phyloP scores from a whole-genome alignment of 2,888 invertebrate genomes.

The Eupithecia pulchellata region DNA sequence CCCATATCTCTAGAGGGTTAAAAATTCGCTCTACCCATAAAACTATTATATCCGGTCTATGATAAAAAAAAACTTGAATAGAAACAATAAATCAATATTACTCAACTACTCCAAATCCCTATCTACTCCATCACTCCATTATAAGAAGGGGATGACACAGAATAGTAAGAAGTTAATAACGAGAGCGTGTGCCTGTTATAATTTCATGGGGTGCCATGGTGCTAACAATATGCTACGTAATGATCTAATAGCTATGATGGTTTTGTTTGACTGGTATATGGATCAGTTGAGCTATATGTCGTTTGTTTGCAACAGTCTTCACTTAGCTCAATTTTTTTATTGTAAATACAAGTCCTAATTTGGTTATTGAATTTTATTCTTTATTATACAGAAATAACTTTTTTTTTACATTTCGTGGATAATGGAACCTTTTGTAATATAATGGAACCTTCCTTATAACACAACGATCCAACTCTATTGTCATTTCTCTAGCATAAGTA shows the following conservation, averaged over 20 bases:
- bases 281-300: too few relatives aligned
- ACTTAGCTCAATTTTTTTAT: too few relatives aligned
- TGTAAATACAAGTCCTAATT: too few relatives aligned
- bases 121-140: neutral
- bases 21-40: neutral
- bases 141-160: slow-evolving; percentile 14
- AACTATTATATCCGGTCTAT: neutral
- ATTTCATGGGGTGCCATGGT: slow-evolving; percentile 26
- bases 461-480: neutral
- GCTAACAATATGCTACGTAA: slow-evolving; percentile 48
- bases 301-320: too few relatives aligned
- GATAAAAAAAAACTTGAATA: neutral
- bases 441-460: too few relatives aligned
- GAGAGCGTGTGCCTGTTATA: slow-evolving; percentile 33
- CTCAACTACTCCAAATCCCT: neutral
- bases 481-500: neutral
- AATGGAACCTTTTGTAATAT: too few relatives aligned
- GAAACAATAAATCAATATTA: neutral
- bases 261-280: too few relatives aligned
- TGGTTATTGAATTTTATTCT: too few relatives aligned
- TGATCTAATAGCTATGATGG: slow-evolving; percentile 43
- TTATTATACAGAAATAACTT: too few relatives aligned
- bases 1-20: neutral
- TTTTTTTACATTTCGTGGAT: too few relatives aligned
- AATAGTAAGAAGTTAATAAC: neutral